Percentiles rank a stretch among this genome's conserved stretches.
phyloP scores from a whole-genome alignment of 2,797 vertebrate species.

The Delichon dasypus region DNA sequence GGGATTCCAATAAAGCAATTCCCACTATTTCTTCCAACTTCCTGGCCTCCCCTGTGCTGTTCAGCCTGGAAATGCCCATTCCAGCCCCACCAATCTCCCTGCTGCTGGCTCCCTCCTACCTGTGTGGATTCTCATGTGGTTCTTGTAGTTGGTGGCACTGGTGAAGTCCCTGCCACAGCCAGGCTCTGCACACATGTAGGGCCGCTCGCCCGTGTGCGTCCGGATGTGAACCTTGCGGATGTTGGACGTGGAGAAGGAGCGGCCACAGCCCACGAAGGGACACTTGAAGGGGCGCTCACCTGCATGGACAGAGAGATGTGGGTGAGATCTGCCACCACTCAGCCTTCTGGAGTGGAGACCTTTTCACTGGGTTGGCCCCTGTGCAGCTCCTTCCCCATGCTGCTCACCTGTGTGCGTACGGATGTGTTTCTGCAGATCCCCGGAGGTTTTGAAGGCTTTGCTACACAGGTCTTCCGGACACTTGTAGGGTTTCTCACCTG shows the following conservation, averaged over 20 bases:
- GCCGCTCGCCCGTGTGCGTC: slow-evolving; percentile 83
- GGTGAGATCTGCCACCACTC: neutral
- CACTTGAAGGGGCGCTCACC: slow-evolving; percentile 83
- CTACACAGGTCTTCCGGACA: slow-evolving; percentile 83
- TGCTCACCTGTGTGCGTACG: slow-evolving; percentile 82
- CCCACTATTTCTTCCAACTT: neutral
- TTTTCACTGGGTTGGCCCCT: too few relatives aligned
- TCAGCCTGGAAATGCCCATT: neutral
- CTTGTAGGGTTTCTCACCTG: slow-evolving; percentile 84
- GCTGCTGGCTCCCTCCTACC: slow-evolving; percentile 57
- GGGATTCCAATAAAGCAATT: neutral
- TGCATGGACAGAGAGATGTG: neutral
- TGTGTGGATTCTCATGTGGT: slow-evolving; percentile 85
- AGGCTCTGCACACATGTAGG: slow-evolving; percentile 79
- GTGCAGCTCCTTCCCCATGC: neutral
- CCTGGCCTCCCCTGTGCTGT: neutral
- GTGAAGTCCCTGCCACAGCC: slow-evolving; percentile 82
- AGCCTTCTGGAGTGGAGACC: neutral
- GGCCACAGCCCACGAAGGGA: slow-evolving; percentile 82
- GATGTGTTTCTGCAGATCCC: slow-evolving; percentile 84
- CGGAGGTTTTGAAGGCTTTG: slow-evolving; percentile 86
- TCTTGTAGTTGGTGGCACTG: slow-evolving; percentile 86
- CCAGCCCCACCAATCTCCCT: neutral
- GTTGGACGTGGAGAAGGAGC: slow-evolving; percentile 84
- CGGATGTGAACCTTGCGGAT: slow-evolving; percentile 85